phyloP scores from a whole-genome alignment of 2,797 vertebrate species.

The Channa striata region DNA sequence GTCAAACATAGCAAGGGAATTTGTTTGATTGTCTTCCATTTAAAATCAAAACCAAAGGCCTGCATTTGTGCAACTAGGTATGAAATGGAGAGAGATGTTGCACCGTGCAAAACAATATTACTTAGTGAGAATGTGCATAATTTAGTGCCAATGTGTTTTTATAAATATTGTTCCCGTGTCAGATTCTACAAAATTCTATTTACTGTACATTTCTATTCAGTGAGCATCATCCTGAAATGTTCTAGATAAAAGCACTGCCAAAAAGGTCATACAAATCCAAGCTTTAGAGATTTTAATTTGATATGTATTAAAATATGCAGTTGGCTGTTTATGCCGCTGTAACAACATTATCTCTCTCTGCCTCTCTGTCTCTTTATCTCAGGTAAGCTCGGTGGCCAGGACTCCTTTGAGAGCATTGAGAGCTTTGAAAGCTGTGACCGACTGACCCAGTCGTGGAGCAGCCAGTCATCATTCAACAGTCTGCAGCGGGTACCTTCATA shows the following conservation, averaged over 20 bases:
- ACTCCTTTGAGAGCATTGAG: slow-evolving; percentile 98
- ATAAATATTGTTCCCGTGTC: slow-evolving; percentile 9
- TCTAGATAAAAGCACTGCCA: neutral
- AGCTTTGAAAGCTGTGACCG: slow-evolving; percentile 98
- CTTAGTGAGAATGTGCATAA: neutral
- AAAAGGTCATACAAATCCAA: neutral
- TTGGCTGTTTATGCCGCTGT: neutral
- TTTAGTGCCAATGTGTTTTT: slow-evolving; percentile 11
- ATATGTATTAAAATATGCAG: neutral
- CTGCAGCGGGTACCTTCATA: slow-evolving; percentile 98
- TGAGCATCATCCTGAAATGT: neutral
- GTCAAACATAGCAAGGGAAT: slow-evolving; percentile 76
- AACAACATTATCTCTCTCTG: neutral
- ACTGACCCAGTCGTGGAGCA: slow-evolving; percentile 98
- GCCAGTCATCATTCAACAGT: slow-evolving; percentile 98
- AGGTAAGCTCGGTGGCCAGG: slow-evolving; percentile 98
- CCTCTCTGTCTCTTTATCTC: neutral
- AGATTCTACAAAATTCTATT: neutral
- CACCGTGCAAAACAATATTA: slow-evolving; percentile 18
- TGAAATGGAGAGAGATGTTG: slow-evolving; percentile 46
- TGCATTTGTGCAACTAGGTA: slow-evolving; percentile 63
- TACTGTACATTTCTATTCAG: neutral
- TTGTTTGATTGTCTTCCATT: slow-evolving; percentile 77
- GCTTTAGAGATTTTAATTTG: neutral
- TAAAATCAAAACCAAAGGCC: slow-evolving; percentile 73